Evolutionary conservation across 2,113 vertebrate genomes (phyloP).

Genomic region (Dendrocopos noguchii): DNA sequence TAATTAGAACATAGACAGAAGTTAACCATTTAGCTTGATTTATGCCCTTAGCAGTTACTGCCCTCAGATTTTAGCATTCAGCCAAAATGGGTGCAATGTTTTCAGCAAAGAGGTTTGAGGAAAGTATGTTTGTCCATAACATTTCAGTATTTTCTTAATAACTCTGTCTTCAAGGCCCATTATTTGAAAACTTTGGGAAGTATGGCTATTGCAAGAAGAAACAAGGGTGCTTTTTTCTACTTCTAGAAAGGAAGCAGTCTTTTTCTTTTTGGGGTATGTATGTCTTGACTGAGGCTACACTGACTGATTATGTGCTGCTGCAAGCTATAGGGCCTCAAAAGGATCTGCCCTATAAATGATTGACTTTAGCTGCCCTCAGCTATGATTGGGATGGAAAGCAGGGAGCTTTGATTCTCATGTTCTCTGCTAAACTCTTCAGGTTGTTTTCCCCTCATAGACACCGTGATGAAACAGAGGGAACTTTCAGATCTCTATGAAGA

Average conservation of each 20-base stretch:
- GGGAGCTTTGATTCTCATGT: neutral
- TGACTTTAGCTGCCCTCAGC: neutral
- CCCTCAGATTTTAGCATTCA: neutral
- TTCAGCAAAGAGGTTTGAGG: neutral
- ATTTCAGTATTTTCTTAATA: neutral
- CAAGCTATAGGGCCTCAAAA: neutral
- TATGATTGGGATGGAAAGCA: neutral
- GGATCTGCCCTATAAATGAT: neutral
- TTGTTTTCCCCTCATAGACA: neutral
- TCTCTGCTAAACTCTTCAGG: neutral
- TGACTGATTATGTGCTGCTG: neutral
- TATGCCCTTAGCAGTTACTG: neutral
- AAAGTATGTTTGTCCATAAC: neutral
- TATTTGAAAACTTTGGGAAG: neutral
- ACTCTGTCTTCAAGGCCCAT: neutral
- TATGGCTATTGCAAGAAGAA: neutral
- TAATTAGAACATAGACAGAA: slow-evolving; percentile 23
- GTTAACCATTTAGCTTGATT: neutral
- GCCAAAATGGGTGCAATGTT: neutral
- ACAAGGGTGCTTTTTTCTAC: neutral
- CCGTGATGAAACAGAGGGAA: neutral
- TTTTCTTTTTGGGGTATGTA: neutral
- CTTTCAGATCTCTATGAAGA: neutral
- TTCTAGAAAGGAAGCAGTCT: neutral
- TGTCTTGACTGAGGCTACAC: neutral